Conservation (phyloP, 1,140 invertebrate genomes). For the Acromyrmex echinatior region DNA sequence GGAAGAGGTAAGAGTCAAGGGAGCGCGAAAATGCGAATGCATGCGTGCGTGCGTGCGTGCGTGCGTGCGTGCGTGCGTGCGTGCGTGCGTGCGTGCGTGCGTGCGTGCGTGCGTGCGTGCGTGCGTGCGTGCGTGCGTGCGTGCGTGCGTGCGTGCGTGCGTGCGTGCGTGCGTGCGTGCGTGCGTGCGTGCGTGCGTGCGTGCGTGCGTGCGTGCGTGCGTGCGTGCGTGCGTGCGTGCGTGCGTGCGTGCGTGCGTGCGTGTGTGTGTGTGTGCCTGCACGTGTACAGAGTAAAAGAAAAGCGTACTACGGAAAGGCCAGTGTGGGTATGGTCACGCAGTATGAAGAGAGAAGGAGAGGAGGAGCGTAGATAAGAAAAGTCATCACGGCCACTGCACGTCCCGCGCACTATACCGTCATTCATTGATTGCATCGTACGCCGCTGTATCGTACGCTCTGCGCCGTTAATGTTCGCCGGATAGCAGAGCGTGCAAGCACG, state of each 20-base stretch:
- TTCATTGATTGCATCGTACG: conserved; percentile 82
- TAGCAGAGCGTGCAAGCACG: conserved; percentile 32
- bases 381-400: conserved; percentile 82
- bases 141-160: not conserved
- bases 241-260: conserved; percentile 12
- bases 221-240: not conserved
- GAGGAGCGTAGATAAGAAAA: conserved; percentile 78
- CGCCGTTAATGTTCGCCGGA: conserved; percentile 72
- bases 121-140: conserved; percentile 12
- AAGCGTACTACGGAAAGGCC: conserved; percentile 4
- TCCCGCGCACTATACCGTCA: conserved; percentile 76
- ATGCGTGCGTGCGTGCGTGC: conserved; percentile 7
- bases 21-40: conserved; percentile 35
- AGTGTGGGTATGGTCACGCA: not conserved
- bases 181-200: not conserved
- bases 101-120: conserved; percentile 4
- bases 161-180: conserved; percentile 12
- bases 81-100: not conserved
- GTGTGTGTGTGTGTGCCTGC: not conserved
- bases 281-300: not conserved
- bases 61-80: not conserved
- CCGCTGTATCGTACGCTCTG: conserved; percentile 72
- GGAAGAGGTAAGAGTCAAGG: conserved; percentile 23
- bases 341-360: conserved; percentile 5
- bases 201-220: conserved; percentile 12